Base-by-base conservation (phyloP, 2,113 vertebrate species). In the Trichomycterus rosablanca region DNA sequence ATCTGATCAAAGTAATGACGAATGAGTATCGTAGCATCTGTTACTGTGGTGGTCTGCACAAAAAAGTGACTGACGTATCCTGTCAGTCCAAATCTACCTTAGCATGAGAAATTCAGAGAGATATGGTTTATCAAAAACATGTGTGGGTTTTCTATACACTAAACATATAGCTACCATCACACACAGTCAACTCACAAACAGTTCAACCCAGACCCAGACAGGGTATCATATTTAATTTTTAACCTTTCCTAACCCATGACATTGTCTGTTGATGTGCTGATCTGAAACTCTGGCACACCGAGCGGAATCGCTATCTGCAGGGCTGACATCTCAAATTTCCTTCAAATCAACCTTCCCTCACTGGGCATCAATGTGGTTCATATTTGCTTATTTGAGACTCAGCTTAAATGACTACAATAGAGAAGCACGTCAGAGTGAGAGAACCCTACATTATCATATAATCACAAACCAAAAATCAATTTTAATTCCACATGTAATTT, bases 321-420 rank as follows among this genome's bases (percentile, higher is more conserved):
- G 72, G 52, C 77, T 77, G 82, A 83, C 81, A 80, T 69, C 79
- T 68, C 42, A 44, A 61, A 75, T 83, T 80, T 59, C 40, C 72
- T 75, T 85, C 68, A 80, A 81, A 80, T 78, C 78, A 76, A 30
- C 73, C 59, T 59, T 79, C 46, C 46, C 51, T 53, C 61, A 55
- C 62, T 46, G 68, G 77, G 76, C 68, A 66, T 55, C 63, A 84
- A 86, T 80, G 71, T 86, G 81, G 80, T 76, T 88, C 70, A 68
- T 55, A 81, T 85, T 81, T 84, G 80, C 72, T 66, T 62, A 80
- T 78, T 70, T 50, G 75, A 73, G 70, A 77, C 71, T 70, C 74
- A 69, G 72, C 57, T 70, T 43, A 65, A 77, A 59, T 63, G 73
- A 75, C 69, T 65, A 60, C 69, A 66, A 65, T 57, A 42, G 65